Evolutionary conservation across 2,888 invertebrate genomes (phyloP).

Genomic region (Miltochrista miniata): DNA sequence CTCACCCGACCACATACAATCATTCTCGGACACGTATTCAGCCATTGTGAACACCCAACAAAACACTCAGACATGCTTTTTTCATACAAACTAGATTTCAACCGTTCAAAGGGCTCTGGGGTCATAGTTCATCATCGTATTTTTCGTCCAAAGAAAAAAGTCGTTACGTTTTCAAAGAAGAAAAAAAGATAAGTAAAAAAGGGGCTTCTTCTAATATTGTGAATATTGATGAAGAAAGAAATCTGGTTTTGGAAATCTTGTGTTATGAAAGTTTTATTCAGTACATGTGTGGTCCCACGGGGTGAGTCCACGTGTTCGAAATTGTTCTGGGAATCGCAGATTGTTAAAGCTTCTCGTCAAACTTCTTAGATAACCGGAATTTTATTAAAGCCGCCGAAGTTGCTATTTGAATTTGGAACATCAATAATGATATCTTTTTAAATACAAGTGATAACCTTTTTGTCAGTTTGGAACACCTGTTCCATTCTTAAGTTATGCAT

Average conservation of each 20-base stretch:
- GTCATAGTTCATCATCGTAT: conserved; percentile 79
- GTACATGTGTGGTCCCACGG: conserved; percentile 78
- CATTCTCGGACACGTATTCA: conserved; percentile 59
- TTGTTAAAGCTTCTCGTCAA: conserved; percentile 49
- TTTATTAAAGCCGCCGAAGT: conserved; percentile 14
- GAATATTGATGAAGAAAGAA: conserved; percentile 83
- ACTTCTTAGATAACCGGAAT: conserved; percentile 27
- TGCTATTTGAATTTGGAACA: conserved; percentile 10
- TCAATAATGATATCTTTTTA: conserved; percentile 7
- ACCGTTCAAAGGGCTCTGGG: conserved; percentile 72
- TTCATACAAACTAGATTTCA: conserved; percentile 75
- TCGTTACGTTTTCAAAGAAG: conserved; percentile 70
- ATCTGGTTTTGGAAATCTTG: conserved; percentile 76
- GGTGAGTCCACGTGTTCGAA: conserved; percentile 58
- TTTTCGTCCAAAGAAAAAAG: conserved; percentile 74
- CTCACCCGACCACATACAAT: conserved; percentile 60
- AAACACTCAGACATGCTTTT: conserved; percentile 69
- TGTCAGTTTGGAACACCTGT: conserved; percentile 1
- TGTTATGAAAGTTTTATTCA: conserved; percentile 58
- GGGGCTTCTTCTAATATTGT: conserved; percentile 81
- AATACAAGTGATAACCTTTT: not conserved
- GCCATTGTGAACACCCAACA: conserved; percentile 52
- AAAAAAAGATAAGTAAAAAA: conserved; percentile 68
- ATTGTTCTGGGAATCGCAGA: conserved; percentile 57
- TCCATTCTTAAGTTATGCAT: too few species aligned